Evolutionary conservation across 1,140 invertebrate species (phyloP), one percentile per base, ranked within the genome.

Genomic region (Procambarus clarkii): DNA sequence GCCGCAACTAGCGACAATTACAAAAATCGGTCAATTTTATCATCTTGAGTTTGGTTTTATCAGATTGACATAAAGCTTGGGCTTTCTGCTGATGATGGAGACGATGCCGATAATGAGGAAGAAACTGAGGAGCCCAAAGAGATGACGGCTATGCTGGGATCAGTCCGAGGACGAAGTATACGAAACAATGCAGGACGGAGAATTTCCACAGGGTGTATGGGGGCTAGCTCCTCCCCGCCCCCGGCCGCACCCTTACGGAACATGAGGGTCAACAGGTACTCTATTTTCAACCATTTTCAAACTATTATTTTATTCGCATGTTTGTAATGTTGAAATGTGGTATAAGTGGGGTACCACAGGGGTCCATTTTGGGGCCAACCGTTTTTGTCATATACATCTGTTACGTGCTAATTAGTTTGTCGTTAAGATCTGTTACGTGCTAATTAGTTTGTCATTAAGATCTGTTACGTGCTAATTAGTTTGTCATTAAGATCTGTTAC

Each of bases 231-330:
- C 4, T 79, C 88, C 11, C 88, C 77, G 7, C 86, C 86, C 58
- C 83, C 82, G 2, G 92, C 92, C n/a, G 88, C 92, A 3, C 88
- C 88, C 11, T 86, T 93, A 34, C 78, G 84, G 0, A 91, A 93
- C 81, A 93, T 93, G 92, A 93, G 71, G 50, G 80, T 93, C 15
- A 91, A 86, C 86, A 91, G 90, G 92, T 93, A 15, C 34, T 34
- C 34, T 34, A 34, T 21, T 0, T 18, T 15, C 60, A 64, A 3
- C 15, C 54, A 15, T 64, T 64, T 64, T 3, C 18, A 64, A 64
- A 34, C 34, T 34, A 34, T 34, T 64, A 0, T 58, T 58, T 58
- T n/a, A n/a, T 34, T 34, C 34, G 34, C 34, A 34, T 34, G 34
- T 34, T 34, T 34, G 34, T 34, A 34, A 34, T 34, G 34, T 34